These are phyloP conservation scores for Pollenia labialis DNA, from an alignment of 2,888 invertebrate species.

Conservation along the genomic window DNA sequence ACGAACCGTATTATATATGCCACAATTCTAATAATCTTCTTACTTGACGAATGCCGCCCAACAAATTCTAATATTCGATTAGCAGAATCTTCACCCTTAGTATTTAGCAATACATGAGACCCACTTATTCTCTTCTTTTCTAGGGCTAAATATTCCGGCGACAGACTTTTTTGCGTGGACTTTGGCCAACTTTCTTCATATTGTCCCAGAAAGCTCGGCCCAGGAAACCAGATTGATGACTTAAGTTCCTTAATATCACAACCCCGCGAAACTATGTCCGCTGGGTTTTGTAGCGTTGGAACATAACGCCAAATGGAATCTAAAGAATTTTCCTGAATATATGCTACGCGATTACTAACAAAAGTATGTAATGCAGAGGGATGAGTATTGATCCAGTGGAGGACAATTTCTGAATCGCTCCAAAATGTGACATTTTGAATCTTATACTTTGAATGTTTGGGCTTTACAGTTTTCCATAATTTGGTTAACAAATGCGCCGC, in stretches of 20 bases:
- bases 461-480: background rate
- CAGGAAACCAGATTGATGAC: background rate
- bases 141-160: background rate
- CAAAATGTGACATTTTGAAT: constrained; percentile 3
- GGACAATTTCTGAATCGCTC: background rate
- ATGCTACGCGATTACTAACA: background rate
- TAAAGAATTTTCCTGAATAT: background rate
- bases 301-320: constrained; percentile 1
- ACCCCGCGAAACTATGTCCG: background rate
- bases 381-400: background rate
- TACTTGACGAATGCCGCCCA: background rate
- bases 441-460: background rate
- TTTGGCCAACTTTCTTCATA: background rate
- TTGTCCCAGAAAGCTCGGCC: background rate
- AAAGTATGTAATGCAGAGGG: background rate
- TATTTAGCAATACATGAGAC: background rate
- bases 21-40: background rate
- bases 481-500: no score
- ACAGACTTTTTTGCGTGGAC: background rate
- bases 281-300: background rate
- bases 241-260: background rate
- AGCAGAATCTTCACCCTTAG: background rate
- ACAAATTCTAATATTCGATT: constrained; percentile 1
- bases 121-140: background rate
- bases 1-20: constrained; percentile 10